Evolutionary conservation across 2,113 vertebrate genomes (phyloP).

Genomic region (Takifugu flavidus): DNA sequence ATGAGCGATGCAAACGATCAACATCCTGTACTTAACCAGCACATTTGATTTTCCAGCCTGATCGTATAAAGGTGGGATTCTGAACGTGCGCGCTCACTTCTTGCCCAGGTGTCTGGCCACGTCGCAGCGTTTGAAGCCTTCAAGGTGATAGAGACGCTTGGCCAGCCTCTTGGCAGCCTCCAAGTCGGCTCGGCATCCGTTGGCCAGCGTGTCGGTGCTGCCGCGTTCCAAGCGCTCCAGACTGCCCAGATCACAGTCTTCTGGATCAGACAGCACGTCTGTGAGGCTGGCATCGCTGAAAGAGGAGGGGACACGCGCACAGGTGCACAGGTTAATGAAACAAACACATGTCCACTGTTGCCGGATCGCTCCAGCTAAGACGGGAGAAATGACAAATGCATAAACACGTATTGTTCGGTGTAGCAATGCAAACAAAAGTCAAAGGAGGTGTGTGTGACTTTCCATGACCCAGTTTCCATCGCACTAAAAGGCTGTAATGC

Average conservation of each 20-base stretch:
- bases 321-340: conserved; percentile 46
- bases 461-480: conserved; percentile 27
- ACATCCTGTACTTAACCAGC: no score
- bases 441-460: conserved; percentile 27
- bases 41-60: conserved; percentile 1
- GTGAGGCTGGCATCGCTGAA: conserved; percentile 87
- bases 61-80: neutral
- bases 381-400: conserved; percentile 19
- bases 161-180: conserved; percentile 90
- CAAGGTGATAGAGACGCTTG: conserved; percentile 89
- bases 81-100: conserved; percentile 79
- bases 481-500: conserved; percentile 30
- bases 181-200: conserved; percentile 84
- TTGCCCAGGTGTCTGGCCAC: conserved; percentile 94
- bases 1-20: no score
- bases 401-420: conserved; percentile 24
- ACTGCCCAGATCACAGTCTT: conserved; percentile 89
- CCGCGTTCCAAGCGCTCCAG: conserved; percentile 82
- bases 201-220: conserved; percentile 87
- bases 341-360: conserved; percentile 19
- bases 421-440: conserved; percentile 13
- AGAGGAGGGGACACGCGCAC: conserved; percentile 22
- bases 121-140: conserved; percentile 95
- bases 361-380: conserved; percentile 19
- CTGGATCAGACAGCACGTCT: conserved; percentile 85